These are phyloP conservation scores for Ganaspis sp. DNA, from an alignment of 1,140 invertebrate genomes.

Conservation along the genomic window DNA sequence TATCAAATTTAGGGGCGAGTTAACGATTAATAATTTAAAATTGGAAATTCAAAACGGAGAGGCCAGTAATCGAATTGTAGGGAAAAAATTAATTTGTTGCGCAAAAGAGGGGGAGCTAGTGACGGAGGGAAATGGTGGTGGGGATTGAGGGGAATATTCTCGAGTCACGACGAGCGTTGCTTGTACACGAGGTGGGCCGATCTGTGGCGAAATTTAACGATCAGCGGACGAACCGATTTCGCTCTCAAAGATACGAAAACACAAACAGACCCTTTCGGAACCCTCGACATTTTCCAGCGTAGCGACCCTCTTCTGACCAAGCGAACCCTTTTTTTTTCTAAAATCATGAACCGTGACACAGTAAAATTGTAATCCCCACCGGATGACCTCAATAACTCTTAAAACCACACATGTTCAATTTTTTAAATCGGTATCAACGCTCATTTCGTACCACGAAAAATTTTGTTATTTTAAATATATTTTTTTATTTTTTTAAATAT, in stretches of 20 bases:
- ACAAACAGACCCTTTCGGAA: not conserved
- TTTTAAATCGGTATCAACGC: not conserved
- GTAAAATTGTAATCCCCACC: not conserved
- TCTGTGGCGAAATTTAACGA: not conserved
- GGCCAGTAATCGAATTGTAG: not conserved
- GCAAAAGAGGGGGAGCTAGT: slow-evolving; percentile 22
- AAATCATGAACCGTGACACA: slow-evolving; percentile 12
- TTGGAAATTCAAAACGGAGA: slow-evolving; percentile 2
- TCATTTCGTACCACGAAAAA: too few species aligned
- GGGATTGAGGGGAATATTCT: not conserved
- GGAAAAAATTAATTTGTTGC: slow-evolving; percentile 31
- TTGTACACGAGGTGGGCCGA: not conserved
- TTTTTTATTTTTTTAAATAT: too few species aligned
- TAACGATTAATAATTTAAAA: slow-evolving; percentile 1
- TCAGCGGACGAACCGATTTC: not conserved
- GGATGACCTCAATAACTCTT: not conserved
- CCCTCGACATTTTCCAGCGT: not conserved
- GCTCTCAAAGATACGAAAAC: not conserved
- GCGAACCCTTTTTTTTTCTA: slow-evolving; percentile 3
- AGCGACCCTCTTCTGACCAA: not conserved
- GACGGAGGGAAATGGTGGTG: not conserved
- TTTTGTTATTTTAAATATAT: too few species aligned
- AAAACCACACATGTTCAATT: not conserved
- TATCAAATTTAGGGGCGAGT: not conserved
- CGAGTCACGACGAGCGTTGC: slow-evolving; percentile 4